phyloP scores from a whole-genome alignment of 1,140 invertebrate species.

The Drosophila orena region DNA sequence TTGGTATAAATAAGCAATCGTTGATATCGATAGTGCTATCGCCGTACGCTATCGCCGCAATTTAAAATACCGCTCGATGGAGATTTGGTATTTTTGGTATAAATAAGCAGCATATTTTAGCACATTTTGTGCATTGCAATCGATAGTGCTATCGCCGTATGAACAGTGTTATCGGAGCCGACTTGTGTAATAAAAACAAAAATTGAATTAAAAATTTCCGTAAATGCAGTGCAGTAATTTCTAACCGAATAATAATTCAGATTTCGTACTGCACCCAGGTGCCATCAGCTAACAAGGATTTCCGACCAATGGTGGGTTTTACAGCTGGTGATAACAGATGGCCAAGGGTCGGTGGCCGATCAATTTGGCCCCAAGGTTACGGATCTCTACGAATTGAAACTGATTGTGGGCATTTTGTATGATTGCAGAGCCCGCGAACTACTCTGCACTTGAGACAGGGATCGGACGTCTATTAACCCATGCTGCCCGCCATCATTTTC shows the following conservation, averaged over 20 bases:
- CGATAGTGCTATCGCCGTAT: background rate
- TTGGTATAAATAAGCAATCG: too few relatives aligned
- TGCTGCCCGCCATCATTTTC: constrained; percentile 76
- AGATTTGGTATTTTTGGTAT: background rate
- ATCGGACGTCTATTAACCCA: constrained; percentile 9
- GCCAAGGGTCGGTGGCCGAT: constrained; percentile 29
- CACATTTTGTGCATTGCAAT: background rate
- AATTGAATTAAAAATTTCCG: constrained; percentile 41
- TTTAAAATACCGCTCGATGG: background rate
- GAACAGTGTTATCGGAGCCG: constrained; percentile 9
- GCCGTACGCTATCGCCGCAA: too few relatives aligned
- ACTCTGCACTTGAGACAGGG: constrained; percentile 1
- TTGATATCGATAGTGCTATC: too few relatives aligned
- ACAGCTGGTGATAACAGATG: constrained; percentile 1
- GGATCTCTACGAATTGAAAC: constrained; percentile 11
- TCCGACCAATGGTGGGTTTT: constrained; percentile 15
- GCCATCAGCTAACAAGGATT: background rate
- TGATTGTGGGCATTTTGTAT: constrained; percentile 13
- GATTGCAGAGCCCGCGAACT: constrained; percentile 10
- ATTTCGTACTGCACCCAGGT: constrained; percentile 8
- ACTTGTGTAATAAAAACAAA: constrained; percentile 74
- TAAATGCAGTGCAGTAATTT: constrained; percentile 26
- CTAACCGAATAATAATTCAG: constrained; percentile 9
- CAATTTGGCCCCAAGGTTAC: constrained; percentile 24
- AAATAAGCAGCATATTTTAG: background rate